Conservation (phyloP, 2,888 invertebrate species). For the Eupithecia subfuscata region DNA sequence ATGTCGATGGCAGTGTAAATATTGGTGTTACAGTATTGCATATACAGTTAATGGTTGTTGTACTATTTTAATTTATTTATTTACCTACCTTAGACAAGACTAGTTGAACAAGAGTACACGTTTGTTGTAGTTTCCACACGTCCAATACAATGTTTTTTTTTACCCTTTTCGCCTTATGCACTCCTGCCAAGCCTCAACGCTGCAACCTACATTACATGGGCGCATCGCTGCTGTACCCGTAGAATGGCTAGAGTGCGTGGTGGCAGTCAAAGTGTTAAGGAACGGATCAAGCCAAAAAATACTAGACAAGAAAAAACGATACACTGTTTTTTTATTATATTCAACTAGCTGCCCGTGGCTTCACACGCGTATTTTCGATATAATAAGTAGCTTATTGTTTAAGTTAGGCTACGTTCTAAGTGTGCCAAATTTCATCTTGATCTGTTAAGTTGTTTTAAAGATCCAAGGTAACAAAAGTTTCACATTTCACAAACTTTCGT, state of each 20-base stretch:
- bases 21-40: conserved; percentile 6
- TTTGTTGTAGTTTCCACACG: background rate
- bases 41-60: background rate
- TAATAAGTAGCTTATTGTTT: too few species aligned
- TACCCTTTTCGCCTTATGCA: too few species aligned
- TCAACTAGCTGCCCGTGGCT: too few species aligned
- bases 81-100: too few species aligned
- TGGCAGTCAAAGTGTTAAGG: background rate
- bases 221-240: background rate
- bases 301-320: background rate
- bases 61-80: background rate
- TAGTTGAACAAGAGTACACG: too few species aligned
- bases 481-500: too few species aligned
- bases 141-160: background rate
- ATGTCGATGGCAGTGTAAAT: conserved; percentile 29
- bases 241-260: background rate
- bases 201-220: background rate
- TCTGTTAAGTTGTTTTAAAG: too few species aligned
- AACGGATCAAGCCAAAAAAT: too few species aligned
- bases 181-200: background rate
- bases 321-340: background rate
- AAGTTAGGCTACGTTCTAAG: too few species aligned
- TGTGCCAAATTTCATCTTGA: too few species aligned
- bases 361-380: too few species aligned
- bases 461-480: too few species aligned